Conservation (phyloP, 2,797 vertebrate genomes). For the Myripristis jacobus region DNA sequence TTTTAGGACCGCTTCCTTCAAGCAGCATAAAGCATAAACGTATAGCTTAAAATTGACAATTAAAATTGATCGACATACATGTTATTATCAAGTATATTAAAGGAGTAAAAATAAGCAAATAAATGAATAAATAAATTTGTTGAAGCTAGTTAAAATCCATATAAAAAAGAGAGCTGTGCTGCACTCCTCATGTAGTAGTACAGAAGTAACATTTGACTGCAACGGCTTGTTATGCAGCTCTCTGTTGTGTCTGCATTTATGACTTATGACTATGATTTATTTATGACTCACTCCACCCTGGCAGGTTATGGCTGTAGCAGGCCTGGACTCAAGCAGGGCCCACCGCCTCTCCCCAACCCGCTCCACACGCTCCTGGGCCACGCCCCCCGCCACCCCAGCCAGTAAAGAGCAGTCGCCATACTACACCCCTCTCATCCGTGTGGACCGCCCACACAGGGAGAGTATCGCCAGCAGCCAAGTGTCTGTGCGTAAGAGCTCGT, state of each 20-base stretch:
- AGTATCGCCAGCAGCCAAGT: conserved; percentile 90
- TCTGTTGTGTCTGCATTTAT: not conserved
- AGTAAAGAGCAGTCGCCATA: conserved; percentile 91
- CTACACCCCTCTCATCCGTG: conserved; percentile 95
- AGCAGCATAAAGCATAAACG: too few species aligned
- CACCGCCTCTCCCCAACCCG: conserved; percentile 95
- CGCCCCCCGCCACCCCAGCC: conserved; percentile 93
- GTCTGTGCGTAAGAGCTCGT: conserved; percentile 93
- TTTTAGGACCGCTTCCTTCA: not conserved
- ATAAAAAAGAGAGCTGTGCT: not conserved
- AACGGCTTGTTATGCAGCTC: not conserved
- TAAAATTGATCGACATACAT: too few species aligned
- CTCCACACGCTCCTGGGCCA: conserved; percentile 97
- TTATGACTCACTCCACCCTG: too few species aligned
- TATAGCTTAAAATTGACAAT: not conserved
- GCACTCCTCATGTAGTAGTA: not conserved
- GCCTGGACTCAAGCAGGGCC: conserved; percentile 95
- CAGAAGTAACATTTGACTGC: not conserved
- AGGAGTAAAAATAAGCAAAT: not conserved
- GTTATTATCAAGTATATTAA: not conserved
- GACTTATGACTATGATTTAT: too few species aligned
- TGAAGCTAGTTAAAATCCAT: not conserved
- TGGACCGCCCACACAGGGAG: conserved; percentile 88
- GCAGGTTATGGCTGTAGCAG: conserved; percentile 98
- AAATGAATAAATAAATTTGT: not conserved